A percentile compares a stretch with the other conserved stretches of the same genome.
Evolutionary conservation across 2,797 vertebrate species (phyloP).

Genomic region (Sylvia borin): DNA sequence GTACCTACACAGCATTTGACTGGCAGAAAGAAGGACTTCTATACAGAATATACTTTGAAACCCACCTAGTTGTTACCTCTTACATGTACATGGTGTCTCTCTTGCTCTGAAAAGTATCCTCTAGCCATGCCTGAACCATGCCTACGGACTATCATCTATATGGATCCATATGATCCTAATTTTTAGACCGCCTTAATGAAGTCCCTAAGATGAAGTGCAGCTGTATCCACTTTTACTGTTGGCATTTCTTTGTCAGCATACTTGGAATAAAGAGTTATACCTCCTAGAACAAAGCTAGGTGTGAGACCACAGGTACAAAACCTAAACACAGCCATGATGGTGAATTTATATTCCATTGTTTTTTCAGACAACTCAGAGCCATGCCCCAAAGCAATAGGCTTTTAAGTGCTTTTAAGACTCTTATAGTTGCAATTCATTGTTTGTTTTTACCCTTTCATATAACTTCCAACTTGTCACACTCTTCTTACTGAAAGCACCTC

Average conservation of each 20-base stretch:
- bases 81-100: too few relatives aligned
- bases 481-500: background rate
- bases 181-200: background rate
- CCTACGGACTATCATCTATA: background rate
- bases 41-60: background rate
- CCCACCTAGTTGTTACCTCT: background rate
- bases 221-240: background rate
- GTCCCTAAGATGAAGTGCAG: background rate
- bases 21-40: background rate
- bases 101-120: background rate
- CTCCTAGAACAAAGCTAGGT: background rate
- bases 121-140: background rate
- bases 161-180: background rate
- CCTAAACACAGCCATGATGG: fast-evolving
- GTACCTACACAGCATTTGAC: background rate
- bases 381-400: background rate
- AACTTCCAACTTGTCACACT: background rate
- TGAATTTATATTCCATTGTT: background rate
- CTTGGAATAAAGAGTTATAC: background rate
- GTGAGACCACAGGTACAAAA: background rate
- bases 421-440: background rate
- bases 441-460: background rate
- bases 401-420: background rate
- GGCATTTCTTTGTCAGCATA: background rate
- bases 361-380: background rate